These are phyloP conservation scores for Hydropotes inermis DNA, from an alignment of 2,113 vertebrate species.

Conservation along the genomic window DNA sequence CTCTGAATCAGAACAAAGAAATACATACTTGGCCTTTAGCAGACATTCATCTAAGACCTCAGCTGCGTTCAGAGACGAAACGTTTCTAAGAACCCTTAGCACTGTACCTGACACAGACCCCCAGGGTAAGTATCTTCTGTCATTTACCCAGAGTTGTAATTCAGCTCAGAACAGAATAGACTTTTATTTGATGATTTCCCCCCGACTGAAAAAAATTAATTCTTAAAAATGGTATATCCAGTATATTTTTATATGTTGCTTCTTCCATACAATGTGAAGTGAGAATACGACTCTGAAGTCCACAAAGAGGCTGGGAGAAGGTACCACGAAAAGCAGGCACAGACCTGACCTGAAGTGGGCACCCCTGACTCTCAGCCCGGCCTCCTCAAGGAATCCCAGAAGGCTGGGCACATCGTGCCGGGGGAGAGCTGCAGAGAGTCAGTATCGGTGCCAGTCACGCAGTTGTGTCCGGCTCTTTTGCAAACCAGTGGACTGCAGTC, in stretches of 20 bases:
- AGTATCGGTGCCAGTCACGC: background rate
- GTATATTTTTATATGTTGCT: background rate
- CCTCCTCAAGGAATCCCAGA: background rate
- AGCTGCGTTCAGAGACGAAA: background rate
- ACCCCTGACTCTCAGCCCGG: background rate
- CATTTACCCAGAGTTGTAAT: background rate
- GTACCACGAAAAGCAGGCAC: background rate
- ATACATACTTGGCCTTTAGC: background rate
- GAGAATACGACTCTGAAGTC: background rate
- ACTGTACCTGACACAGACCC: background rate
- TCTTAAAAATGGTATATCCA: background rate
- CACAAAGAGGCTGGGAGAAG: background rate
- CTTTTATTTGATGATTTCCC: background rate
- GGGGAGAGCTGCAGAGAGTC: background rate
- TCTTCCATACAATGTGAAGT: background rate
- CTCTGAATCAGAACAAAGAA: conserved; percentile 6
- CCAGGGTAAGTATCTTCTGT: background rate
- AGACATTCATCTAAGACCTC: background rate
- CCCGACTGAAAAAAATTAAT: background rate
- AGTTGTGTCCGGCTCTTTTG: background rate
- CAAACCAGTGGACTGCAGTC: background rate
- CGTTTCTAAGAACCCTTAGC: background rate
- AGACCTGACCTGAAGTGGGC: background rate
- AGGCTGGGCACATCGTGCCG: background rate
- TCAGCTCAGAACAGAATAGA: background rate